Evolutionary conservation across 1,140 invertebrate species (phyloP).

Genomic region (Drosophila persimilis): DNA sequence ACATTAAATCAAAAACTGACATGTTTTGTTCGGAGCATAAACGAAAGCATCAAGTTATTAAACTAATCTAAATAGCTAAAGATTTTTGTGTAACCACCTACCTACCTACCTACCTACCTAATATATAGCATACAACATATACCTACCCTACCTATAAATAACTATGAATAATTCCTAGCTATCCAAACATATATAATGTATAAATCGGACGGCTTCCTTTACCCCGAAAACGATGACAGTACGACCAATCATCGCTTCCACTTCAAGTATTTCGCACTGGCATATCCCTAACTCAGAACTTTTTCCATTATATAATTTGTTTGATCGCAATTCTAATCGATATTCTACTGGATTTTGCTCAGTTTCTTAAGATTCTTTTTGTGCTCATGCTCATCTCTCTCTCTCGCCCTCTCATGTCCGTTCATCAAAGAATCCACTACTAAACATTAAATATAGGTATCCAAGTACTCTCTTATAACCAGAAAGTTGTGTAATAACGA

Average conservation of each 20-base stretch:
- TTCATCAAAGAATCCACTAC: slow-evolving; percentile 12
- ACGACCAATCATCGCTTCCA: slow-evolving; percentile 12
- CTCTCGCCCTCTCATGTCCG: slow-evolving; percentile 24
- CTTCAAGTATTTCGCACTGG: slow-evolving; percentile 27
- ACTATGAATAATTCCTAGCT: slow-evolving; percentile 28
- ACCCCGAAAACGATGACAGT: slow-evolving; percentile 21
- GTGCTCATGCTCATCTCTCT: slow-evolving; percentile 52
- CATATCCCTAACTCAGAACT: slow-evolving; percentile 20
- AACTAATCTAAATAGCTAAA: slow-evolving; percentile 47
- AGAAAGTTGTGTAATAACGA: slow-evolving; percentile 22
- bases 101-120: slow-evolving; percentile 10
- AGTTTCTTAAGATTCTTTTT: slow-evolving; percentile 49
- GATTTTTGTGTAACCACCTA: slow-evolving; percentile 44
- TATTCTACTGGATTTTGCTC: slow-evolving; percentile 49
- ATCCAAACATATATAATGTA: slow-evolving; percentile 29
- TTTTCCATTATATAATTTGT: slow-evolving; percentile 37
- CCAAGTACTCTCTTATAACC: slow-evolving; percentile 14
- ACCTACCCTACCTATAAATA: slow-evolving; percentile 22
- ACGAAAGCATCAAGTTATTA: slow-evolving; percentile 35
- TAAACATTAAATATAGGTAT: slow-evolving; percentile 30
- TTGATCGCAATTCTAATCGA: slow-evolving; percentile 46
- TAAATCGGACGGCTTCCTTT: slow-evolving; percentile 23
- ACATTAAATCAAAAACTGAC: slow-evolving; percentile 37
- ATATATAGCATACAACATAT: slow-evolving; percentile 19
- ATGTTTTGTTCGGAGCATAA: slow-evolving; percentile 58